Conservation (phyloP, 1,140 invertebrate genomes). For the Aphelinus certus region DNA sequence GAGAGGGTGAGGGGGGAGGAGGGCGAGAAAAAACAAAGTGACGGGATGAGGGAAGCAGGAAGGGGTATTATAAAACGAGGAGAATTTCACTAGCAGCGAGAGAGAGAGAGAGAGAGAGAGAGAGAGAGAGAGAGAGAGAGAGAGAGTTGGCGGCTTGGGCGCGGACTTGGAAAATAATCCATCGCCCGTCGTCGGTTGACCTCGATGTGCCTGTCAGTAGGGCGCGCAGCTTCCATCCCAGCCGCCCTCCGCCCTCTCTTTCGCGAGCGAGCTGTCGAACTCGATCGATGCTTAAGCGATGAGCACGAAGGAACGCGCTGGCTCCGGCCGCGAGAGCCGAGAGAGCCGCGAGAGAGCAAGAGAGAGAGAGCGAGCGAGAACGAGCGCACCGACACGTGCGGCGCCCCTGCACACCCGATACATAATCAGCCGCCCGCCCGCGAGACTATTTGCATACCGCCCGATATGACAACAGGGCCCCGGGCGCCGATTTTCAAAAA, state of each 20-base stretch:
- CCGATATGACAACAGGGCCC: too few species aligned
- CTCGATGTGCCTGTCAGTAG: slow-evolving; percentile 32
- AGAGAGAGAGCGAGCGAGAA: slow-evolving; percentile 5
- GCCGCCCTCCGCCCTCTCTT: neutral
- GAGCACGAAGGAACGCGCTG: neutral
- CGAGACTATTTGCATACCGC: too few species aligned
- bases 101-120: neutral
- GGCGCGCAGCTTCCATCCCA: neutral
- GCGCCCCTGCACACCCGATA: neutral
- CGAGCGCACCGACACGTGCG: neutral
- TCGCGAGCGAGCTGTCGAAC: slow-evolving; percentile 23
- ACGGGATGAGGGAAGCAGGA: neutral
- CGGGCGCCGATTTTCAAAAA: too few species aligned
- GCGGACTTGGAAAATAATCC: slow-evolving; percentile 37
- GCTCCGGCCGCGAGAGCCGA: too few species aligned
- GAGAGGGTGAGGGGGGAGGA: too few species aligned
- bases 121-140: neutral
- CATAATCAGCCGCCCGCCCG: too few species aligned
- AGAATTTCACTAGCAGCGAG: neutral
- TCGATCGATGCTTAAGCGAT: slow-evolving; percentile 35
- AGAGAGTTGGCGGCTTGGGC: slow-evolving; percentile 19
- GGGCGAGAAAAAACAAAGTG: too few species aligned
- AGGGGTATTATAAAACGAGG: neutral
- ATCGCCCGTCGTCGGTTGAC: slow-evolving; percentile 38
- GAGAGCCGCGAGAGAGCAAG: slow-evolving; percentile 8